Base-by-base conservation (phyloP, 2,797 vertebrate species). In the Rhinichthys osculus region DNA sequence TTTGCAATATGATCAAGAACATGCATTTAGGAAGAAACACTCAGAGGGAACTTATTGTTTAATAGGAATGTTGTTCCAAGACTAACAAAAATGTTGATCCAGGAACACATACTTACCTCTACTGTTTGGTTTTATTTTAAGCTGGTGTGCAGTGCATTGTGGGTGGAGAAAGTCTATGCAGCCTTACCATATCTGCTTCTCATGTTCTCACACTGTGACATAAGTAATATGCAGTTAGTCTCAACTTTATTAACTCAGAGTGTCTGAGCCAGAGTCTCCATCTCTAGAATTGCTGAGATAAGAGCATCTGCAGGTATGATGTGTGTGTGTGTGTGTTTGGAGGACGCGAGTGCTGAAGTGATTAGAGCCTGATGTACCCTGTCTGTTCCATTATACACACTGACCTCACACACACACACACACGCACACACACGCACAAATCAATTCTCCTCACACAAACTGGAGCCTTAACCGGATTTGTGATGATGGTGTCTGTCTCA, bases 361-460 rank as follows among this genome's bases (percentile, higher is more conserved):
- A 83, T 87, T 73, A 84, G 76, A 76, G 70, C 35, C 71, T 80
- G 69, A 79, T 81, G 42, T 83, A 57, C 86, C 82, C 76, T 79
- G 82, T 84, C 86, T 83, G 67, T 87, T 79, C 82, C 86, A 84
- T 87, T 84, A 81, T 83, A 84, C 86, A 84, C 86, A 84, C 86
- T 87, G 81, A 78, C 76, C 82, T 38, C 72, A 35, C 13, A 21
- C 73, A n/a, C 82, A 67, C 82, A 42, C 47, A 50, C 21, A 33
- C 40, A 35, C 77, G 40, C 57, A 76, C 70, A 52, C 69, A 33
- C 62, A 67, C 33, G 13, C 54, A 66, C 57, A 84, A 82, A 85
- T 85, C 78, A 85, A 81, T 85, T 85, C 78, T 85, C 69, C 78
- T 74, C 69, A 73, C 84, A 70, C 54, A 64, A 71, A 70, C 72